Conservation (phyloP, 2,113 vertebrate genomes). For the Lepisosteus osseus region DNA sequence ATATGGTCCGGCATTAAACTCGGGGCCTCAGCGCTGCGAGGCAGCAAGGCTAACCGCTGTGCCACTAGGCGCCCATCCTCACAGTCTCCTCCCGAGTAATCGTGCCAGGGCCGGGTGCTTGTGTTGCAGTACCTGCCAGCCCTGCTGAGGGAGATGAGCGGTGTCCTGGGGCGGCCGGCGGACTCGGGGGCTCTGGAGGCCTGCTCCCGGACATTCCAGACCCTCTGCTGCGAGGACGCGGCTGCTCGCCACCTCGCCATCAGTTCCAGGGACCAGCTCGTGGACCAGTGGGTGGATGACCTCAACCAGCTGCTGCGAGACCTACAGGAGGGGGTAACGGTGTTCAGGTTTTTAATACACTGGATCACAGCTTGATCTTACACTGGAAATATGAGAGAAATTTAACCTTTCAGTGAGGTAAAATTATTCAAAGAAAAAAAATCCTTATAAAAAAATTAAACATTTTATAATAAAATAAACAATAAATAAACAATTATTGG, state of each 20-base stretch:
- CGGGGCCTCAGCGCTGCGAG: too few relatives aligned
- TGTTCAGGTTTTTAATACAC: constrained; percentile 13
- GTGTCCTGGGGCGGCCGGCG: constrained; percentile 61
- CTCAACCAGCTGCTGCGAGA: constrained; percentile 59
- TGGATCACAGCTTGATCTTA: too few relatives aligned
- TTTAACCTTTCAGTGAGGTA: too few relatives aligned
- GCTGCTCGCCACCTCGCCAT: constrained; percentile 44
- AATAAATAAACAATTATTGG: too few relatives aligned
- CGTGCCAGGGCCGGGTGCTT: neutral
- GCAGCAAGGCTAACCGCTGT: neutral
- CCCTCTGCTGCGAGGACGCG: constrained; percentile 61
- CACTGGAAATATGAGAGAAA: too few relatives aligned
- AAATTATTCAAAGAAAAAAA: too few relatives aligned
- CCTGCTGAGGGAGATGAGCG: constrained; percentile 65
- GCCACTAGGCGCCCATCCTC: neutral
- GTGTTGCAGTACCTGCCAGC: constrained; percentile 62
- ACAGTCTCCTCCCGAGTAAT: too few relatives aligned
- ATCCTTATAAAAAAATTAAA: too few relatives aligned
- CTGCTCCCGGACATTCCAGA: constrained; percentile 67
- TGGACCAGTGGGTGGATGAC: constrained; percentile 63
- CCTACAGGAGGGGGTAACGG: constrained; percentile 56
- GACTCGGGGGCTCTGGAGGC: constrained; percentile 69
- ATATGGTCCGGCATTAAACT: too few relatives aligned
- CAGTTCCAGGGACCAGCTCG: constrained; percentile 60
- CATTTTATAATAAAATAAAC: too few relatives aligned